Base-by-base conservation (phyloP, 2,797 vertebrate species). In the Phoebastria nigripes region DNA sequence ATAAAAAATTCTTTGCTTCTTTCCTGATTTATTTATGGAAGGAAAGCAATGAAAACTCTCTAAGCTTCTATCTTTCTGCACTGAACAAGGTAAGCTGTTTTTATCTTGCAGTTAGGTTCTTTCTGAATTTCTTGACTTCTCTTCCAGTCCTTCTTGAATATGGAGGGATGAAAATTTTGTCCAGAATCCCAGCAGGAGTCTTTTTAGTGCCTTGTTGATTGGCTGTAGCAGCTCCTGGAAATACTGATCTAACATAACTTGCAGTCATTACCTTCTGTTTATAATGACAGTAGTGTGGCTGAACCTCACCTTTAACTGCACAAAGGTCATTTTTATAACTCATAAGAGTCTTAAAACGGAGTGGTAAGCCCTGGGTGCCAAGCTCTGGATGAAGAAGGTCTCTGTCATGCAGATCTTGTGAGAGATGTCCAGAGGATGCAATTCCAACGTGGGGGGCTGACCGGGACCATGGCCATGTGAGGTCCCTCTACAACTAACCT, bases 401-500 rank as follows among this genome's bases (percentile, higher is more conserved):
- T 70, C 15, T 86, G 18, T 54, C 33, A 35, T 7, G 3, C 3
- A 1, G 12, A 46, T 24, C 8, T 83, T 5, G 24, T 41, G 20
- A 73, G 9, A n/a, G 10, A 21, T n/a, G 22, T 56, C n/a, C 22
- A 61, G 54, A 72, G 6, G 10, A 54, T 31, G 4, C 2, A 1
- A 51, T 29, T 83, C 54, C 39, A 52, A 0, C 1, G 0, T 9
- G 5, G 4, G 2, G 2, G 3, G 14, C 15, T 54, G 52, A 59
- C 26, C 5, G 2, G 11, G 10, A 46, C 24, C 4, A 10, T 5
- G 28, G 22, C 21, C 8, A 4, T 2, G 6, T 52, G 26, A n/a
- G 8, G 4, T 28, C 10, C 12, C 4, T 74, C 13, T 79, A 2
- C 42, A 71, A 59, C 31, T 55, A 63, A 22, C 10, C 11, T 33